phyloP scores from a whole-genome alignment of 2,113 vertebrate species.

The Xenus cinereus region DNA sequence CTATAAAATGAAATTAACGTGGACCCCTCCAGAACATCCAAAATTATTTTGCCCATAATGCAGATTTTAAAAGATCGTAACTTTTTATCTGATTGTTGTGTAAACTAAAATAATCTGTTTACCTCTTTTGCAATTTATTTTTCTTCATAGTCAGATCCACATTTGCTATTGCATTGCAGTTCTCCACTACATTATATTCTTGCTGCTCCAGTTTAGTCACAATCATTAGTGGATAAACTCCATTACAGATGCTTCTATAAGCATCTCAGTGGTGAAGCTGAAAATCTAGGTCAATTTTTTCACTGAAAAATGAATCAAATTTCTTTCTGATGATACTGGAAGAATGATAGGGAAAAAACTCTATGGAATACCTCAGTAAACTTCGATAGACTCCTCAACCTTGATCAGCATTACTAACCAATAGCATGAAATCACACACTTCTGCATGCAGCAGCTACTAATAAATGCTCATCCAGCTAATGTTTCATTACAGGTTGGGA shows the following conservation, averaged over 20 bases:
- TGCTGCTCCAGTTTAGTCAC: background rate
- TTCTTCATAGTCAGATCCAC: background rate
- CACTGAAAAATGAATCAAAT: slow-evolving; percentile 28
- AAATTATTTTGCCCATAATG: accelerated
- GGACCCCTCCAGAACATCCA: background rate
- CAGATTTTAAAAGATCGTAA: background rate
- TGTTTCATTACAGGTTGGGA: background rate
- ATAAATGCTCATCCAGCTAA: background rate
- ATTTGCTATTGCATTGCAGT: background rate
- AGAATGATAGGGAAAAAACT: background rate
- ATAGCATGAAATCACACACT: background rate
- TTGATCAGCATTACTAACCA: slow-evolving; percentile 2
- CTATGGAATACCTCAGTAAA: background rate
- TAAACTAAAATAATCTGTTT: background rate
- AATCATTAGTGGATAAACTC: slow-evolving; percentile 15
- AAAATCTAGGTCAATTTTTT: slow-evolving; percentile 65
- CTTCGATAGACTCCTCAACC: background rate
- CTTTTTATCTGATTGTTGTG: background rate
- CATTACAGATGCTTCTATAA: slow-evolving; percentile 5
- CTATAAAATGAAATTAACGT: background rate
- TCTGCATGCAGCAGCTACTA: background rate
- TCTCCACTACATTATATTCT: background rate
- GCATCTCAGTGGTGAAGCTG: background rate
- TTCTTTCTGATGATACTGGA: slow-evolving; percentile 24
- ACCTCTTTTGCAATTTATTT: background rate